A percentile compares a stretch with the other conserved stretches of the same genome.
Evolutionary conservation across 2,113 vertebrate species (phyloP).

Genomic region (Macroglossus sobrinus): DNA sequence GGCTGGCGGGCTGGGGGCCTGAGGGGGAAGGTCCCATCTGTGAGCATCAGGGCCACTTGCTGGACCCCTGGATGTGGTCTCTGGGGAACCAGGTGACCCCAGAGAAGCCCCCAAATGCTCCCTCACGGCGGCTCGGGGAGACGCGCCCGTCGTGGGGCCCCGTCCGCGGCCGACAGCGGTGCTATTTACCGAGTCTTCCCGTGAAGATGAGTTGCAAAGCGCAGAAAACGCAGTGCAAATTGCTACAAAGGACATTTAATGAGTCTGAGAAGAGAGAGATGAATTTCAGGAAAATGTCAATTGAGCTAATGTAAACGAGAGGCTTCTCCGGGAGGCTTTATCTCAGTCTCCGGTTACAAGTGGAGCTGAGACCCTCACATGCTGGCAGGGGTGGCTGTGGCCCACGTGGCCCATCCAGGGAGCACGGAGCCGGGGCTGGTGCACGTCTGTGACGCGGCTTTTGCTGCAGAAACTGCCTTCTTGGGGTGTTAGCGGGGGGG

Average conservation of each 20-base stretch:
- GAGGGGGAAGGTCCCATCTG: fast-evolving
- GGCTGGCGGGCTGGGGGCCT: not conserved
- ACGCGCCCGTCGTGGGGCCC: not conserved
- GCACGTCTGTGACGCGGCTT: fast-evolving
- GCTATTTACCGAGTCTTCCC: slow-evolving; percentile 61
- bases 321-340: not conserved
- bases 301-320: slow-evolving; percentile 40
- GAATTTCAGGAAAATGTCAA: slow-evolving; percentile 50
- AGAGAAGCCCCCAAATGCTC: not conserved
- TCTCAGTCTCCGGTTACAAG: not conserved
- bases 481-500: fast-evolving
- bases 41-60: no score
- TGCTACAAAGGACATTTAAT: slow-evolving; percentile 31
- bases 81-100: not conserved
- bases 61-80: fast-evolving
- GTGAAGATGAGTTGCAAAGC: slow-evolving; percentile 57
- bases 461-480: not conserved
- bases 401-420: fast-evolving
- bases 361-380: not conserved
- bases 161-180: slow-evolving; percentile 8
- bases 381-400: fast-evolving
- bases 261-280: slow-evolving; percentile 9
- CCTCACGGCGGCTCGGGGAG: not conserved
- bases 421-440: fast-evolving
- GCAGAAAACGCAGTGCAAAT: slow-evolving; percentile 51